These are phyloP conservation scores for Botia kubotai DNA, from an alignment of 2,797 vertebrate genomes.

Conservation along the genomic window DNA sequence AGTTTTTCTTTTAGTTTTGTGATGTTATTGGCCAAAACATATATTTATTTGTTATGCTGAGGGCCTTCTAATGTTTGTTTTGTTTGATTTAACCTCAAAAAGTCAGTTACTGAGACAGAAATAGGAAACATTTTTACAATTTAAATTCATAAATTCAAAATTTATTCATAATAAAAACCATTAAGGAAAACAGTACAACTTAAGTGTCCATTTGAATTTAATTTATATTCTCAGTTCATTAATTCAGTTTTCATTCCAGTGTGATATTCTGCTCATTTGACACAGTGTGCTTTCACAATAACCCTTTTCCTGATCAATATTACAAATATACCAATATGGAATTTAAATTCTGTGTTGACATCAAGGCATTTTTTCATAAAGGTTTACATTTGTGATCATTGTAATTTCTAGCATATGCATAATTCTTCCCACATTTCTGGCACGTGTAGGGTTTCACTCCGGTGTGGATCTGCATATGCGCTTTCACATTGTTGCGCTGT, in stretches of 20 bases:
- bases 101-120: no score
- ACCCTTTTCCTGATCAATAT: neutral
- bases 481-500: slow-evolving; percentile 79
- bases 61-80: no score
- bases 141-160: no score
- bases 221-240: neutral
- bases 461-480: slow-evolving; percentile 80
- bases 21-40: no score
- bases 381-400: slow-evolving; percentile 63
- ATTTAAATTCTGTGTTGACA: neutral
- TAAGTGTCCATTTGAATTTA: neutral
- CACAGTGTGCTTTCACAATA: neutral
- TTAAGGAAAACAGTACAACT: neutral
- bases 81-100: no score
- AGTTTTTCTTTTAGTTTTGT: no score
- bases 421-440: slow-evolving; percentile 70
- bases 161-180: neutral
- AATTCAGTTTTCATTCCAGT: neutral
- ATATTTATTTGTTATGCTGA: no score
- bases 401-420: slow-evolving; percentile 63
- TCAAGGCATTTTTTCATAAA: slow-evolving; percentile 30
- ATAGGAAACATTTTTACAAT: neutral
- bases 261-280: neutral
- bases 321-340: neutral
- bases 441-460: slow-evolving; percentile 78